Evolutionary conservation across 2,888 invertebrate genomes (phyloP).

Genomic region (Hemithea aestivaria): DNA sequence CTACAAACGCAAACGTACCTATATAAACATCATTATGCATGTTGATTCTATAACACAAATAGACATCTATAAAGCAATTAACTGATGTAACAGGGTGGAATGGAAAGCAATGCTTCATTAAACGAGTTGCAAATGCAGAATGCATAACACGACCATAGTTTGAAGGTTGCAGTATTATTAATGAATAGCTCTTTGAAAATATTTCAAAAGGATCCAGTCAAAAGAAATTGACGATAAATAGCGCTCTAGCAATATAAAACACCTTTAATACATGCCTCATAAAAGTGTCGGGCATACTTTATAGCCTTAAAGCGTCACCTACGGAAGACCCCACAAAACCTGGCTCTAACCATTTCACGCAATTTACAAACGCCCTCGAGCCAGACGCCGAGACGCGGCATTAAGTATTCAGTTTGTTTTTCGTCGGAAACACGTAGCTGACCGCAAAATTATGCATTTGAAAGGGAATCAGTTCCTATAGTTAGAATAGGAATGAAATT

Average conservation of each 20-base stretch:
- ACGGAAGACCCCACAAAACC: no score
- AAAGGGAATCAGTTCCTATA: conserved; percentile 19
- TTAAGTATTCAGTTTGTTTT: conserved; percentile 19
- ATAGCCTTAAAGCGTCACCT: no score
- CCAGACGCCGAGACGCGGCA: conserved; percentile 10
- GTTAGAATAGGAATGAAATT: conserved; percentile 45
- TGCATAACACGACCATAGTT: conserved; percentile 25
- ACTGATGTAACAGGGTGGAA: conserved; percentile 27
- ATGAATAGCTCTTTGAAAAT: conserved; percentile 21
- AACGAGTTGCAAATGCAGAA: conserved; percentile 29
- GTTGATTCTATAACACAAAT: no score
- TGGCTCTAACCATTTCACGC: conserved; percentile 11
- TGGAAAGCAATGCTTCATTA: conserved; percentile 32
- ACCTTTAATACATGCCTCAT: no score
- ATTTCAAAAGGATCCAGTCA: conserved; percentile 11
- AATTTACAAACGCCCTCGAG: conserved; percentile 14
- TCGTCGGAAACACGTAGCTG: conserved; percentile 5
- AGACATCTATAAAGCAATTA: conserved; percentile 2
- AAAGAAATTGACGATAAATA: no score
- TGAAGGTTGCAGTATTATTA: conserved; percentile 28
- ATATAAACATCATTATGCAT: no score
- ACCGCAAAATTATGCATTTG: conserved; percentile 21
- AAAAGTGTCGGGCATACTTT: no score
- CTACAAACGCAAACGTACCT: no score
- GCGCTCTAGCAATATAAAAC: no score